Evolutionary conservation across 2,888 invertebrate genomes (phyloP), one percentile per base, ranked within the genome.

Genomic region (Lymantria dispar): DNA sequence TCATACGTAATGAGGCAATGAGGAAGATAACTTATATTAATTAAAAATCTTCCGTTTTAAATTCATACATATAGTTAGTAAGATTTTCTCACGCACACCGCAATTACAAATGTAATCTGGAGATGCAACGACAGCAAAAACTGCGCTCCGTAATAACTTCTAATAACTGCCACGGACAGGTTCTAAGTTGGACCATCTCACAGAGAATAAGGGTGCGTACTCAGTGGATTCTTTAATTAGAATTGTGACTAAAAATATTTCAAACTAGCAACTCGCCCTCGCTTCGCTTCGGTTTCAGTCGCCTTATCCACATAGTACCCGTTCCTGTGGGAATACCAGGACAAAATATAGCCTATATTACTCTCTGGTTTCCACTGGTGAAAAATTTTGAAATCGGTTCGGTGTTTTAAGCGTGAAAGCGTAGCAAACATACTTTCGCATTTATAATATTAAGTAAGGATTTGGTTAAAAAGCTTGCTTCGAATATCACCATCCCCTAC

Each of bases 31-130:
- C 22, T 22, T 22, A 22, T 3, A 22, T 22, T 22, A 22, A 22
- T 5, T 22, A 22, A 22, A 22, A 22, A 22, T 22, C 5, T 22
- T 2, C 22, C 2, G 22, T 22, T 22, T 22, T 3, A 22, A 3
- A 12, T 30, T 14, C 3, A 22, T 13, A 22, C 40, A 10, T 22
- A 22, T 22, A 22, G 22, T 22, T 22, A 31, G 2, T n/a, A 37
- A 38, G 54, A 51, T 64, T 60, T 82, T 83, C 85, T 79, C 82
- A 83, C 78, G 78, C 58, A 58, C 58, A 52, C 48, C 46, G 74
- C 76, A 83, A 84, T 85, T 83, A 83, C 71, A 70, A 50, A 62
- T 50, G 74, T 76, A 75, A 80, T 82, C 80, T 78, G 72, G 67
- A 56, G 58, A 60, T 54, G 48, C 56, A 47, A 64, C 60, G 68